These are phyloP conservation scores for Oreochromis tanganicae DNA, from an alignment of 2,113 vertebrate species.

Conservation along the genomic window DNA sequence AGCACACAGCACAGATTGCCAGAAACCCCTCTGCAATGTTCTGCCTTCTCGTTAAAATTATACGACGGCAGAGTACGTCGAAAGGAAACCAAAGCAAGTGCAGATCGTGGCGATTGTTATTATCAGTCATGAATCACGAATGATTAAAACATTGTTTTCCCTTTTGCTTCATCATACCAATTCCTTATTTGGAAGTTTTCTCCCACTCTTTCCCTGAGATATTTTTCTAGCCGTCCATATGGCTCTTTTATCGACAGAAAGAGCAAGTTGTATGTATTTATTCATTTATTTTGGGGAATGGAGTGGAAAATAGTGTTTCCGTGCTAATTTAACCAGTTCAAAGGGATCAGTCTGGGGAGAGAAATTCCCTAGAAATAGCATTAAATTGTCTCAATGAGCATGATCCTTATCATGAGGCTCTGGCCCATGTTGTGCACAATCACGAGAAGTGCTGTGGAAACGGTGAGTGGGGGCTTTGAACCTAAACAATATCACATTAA, in stretches of 20 bases:
- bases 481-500: constrained; percentile 25
- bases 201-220: not conserved
- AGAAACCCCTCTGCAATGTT: not conserved
- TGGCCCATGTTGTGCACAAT: constrained; percentile 34
- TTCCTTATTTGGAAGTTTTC: constrained; percentile 20
- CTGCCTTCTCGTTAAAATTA: not conserved
- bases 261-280: constrained; percentile 42
- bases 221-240: constrained; percentile 13
- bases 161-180: not conserved
- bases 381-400: constrained; percentile 53
- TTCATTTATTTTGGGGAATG: constrained; percentile 54
- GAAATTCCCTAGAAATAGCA: constrained; percentile 55
- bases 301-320: constrained; percentile 52
- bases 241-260: constrained; percentile 25
- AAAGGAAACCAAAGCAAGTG: not conserved
- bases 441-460: constrained; percentile 37
- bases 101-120: constrained; percentile 1
- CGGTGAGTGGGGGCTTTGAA: constrained; percentile 19
- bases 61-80: not conserved
- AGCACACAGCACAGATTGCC: not conserved
- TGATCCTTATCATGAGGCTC: constrained; percentile 48
- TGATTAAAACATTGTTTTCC: constrained; percentile 6
- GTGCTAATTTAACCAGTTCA: constrained; percentile 61
- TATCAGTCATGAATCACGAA: constrained; percentile 19
- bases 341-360: constrained; percentile 47